Conservation (phyloP, 2,113 vertebrate genomes). For the Neodon shergylaensis region DNA sequence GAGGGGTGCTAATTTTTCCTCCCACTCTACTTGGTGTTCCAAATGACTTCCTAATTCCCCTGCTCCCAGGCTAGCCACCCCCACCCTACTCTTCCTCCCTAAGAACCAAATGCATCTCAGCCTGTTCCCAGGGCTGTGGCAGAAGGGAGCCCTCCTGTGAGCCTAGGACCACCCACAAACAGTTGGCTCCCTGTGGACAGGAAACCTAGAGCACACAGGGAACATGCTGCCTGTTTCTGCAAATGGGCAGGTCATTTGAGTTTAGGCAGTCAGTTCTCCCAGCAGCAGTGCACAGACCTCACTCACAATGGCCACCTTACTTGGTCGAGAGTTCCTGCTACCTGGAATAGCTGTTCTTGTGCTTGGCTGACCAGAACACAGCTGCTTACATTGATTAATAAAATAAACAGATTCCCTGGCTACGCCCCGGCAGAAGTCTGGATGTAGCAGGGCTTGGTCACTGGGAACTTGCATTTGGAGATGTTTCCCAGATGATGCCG, state of each 20-base stretch:
- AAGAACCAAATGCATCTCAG: constrained; percentile 71
- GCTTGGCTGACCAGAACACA: neutral
- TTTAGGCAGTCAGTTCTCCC: constrained; percentile 46
- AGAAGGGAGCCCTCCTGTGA: constrained; percentile 74
- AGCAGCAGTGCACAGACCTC: neutral
- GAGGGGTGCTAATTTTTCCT: neutral
- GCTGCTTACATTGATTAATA: neutral
- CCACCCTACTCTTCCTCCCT: constrained; percentile 51
- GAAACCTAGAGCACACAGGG: constrained; percentile 64
- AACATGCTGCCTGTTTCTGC: constrained; percentile 66
- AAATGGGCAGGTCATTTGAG: constrained; percentile 68
- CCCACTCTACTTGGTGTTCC: constrained; percentile 32
- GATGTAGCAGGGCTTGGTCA: neutral
- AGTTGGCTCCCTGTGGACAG: constrained; percentile 67
- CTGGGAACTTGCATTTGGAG: neutral
- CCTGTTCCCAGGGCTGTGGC: constrained; percentile 70
- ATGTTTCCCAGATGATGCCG: neutral
- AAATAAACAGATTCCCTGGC: neutral
- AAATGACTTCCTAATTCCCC: constrained; percentile 61
- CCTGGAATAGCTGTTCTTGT: neutral
- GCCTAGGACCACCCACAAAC: constrained; percentile 79
- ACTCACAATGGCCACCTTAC: neutral
- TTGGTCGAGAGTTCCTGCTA: neutral
- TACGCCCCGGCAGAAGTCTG: neutral
- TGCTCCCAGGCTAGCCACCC: constrained; percentile 71